Evolutionary conservation across 2,113 vertebrate genomes (phyloP).

Genomic region (Gallinago jamesoni): DNA sequence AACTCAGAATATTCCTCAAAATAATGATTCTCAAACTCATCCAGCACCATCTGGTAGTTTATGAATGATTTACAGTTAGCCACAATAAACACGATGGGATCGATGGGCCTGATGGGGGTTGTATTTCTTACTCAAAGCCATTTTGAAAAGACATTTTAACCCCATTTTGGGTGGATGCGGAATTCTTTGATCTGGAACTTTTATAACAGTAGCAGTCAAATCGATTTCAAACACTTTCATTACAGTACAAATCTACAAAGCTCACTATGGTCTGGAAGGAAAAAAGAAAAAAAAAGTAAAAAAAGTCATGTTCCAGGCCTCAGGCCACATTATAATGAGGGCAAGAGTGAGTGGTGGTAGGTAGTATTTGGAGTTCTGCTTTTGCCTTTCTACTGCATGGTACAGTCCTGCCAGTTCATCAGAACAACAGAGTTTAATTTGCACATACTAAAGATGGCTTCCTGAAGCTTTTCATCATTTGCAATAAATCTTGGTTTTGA

Average conservation of each 20-base stretch:
- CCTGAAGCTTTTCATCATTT: conserved; percentile 42
- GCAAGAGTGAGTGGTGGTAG: background rate
- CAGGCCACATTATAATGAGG: conserved; percentile 74
- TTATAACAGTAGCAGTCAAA: conserved; percentile 67
- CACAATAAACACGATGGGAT: conserved; percentile 5
- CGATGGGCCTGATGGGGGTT: background rate
- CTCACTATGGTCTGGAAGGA: conserved; percentile 34
- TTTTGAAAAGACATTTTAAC: conserved; percentile 3
- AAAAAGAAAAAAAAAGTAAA: background rate
- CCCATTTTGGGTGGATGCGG: conserved; percentile 9
- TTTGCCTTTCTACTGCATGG: background rate
- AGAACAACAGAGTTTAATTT: conserved; percentile 31
- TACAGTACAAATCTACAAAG: conserved; percentile 71
- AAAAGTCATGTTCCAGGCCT: conserved; percentile 58
- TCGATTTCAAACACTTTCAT: conserved; percentile 74
- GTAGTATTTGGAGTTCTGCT: background rate
- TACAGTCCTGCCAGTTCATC: background rate
- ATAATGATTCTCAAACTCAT: conserved; percentile 35
- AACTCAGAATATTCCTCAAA: conserved; percentile 50
- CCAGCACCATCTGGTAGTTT: conserved; percentile 38
- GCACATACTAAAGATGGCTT: conserved; percentile 22
- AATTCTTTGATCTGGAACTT: conserved; percentile 68
- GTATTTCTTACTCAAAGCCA: conserved; percentile 1
- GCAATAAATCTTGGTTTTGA: conserved; percentile 6
- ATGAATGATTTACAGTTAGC: conserved; percentile 24